Evolutionary conservation across 2,888 invertebrate genomes (phyloP).

Genomic region (Drosophila anomalipes): DNA sequence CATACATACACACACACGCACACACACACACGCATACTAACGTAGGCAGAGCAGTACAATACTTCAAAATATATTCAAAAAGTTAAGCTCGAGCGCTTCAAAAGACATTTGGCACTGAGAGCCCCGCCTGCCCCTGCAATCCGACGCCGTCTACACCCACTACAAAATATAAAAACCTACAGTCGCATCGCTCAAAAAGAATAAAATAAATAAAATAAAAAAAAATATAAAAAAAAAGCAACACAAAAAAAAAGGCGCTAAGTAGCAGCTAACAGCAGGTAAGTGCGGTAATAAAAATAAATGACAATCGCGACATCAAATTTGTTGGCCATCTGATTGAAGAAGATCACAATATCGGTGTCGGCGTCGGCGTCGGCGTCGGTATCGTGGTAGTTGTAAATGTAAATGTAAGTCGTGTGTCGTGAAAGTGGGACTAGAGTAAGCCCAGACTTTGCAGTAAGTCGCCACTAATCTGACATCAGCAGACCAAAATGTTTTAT

Average conservation of each 20-base stretch:
- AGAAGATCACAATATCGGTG: constrained; percentile 1
- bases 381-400: neutral
- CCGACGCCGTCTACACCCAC: neutral
- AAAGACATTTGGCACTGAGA: constrained; percentile 4
- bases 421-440: neutral
- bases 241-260: constrained; percentile 34
- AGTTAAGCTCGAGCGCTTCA: constrained; percentile 25
- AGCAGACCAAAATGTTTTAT: neutral
- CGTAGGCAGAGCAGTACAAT: neutral
- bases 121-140: neutral
- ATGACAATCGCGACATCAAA: constrained; percentile 53
- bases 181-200: constrained; percentile 8
- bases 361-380: neutral
- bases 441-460: neutral
- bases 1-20: neutral
- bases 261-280: constrained; percentile 71
- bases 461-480: neutral
- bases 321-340: constrained; percentile 5
- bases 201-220: neutral
- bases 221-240: neutral
- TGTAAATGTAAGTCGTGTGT: neutral
- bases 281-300: constrained; percentile 66
- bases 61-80: constrained; percentile 17
- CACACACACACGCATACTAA: neutral
- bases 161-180: neutral